phyloP scores from a whole-genome alignment of 1,140 invertebrate genomes.

The Ruditapes philippinarum region DNA sequence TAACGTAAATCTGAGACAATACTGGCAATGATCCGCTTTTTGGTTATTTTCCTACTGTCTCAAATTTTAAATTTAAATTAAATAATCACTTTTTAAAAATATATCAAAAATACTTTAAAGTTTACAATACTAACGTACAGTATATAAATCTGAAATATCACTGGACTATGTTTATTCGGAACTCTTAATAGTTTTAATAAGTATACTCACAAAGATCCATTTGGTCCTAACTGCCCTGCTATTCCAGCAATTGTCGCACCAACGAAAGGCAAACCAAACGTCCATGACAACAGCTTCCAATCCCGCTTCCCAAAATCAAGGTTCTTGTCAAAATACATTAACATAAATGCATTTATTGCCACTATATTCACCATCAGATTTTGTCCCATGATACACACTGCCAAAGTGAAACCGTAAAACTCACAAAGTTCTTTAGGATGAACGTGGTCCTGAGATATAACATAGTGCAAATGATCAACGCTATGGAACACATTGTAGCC shows the following conservation, averaged over 20 bases:
- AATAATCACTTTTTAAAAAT: too few relatives aligned
- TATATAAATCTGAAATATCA: not conserved
- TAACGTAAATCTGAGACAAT: too few relatives aligned
- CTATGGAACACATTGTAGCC: constrained; percentile 68
- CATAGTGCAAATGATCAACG: constrained; percentile 68
- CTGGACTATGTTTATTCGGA: not conserved
- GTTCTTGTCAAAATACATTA: constrained; percentile 65
- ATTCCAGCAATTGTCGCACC: constrained; percentile 62
- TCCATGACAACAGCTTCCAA: constrained; percentile 64
- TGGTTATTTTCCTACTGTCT: too few relatives aligned
- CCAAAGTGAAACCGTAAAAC: constrained; percentile 67
- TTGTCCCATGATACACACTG: constrained; percentile 66
- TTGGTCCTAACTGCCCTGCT: constrained; percentile 61
- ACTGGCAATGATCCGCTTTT: too few relatives aligned
- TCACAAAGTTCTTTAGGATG: constrained; percentile 61
- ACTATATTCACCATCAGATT: constrained; percentile 70
- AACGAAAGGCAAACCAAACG: constrained; percentile 60
- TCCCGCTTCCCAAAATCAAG: constrained; percentile 66
- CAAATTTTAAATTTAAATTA: too few relatives aligned
- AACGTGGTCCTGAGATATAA: constrained; percentile 65
- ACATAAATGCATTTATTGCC: constrained; percentile 69
- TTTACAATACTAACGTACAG: not conserved
- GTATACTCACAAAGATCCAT: constrained; percentile 70
- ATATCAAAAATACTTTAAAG: too few relatives aligned
- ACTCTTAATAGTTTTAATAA: not conserved